Base-by-base conservation (phyloP, 2,113 vertebrate species). In the Toxostoma redivivum region DNA sequence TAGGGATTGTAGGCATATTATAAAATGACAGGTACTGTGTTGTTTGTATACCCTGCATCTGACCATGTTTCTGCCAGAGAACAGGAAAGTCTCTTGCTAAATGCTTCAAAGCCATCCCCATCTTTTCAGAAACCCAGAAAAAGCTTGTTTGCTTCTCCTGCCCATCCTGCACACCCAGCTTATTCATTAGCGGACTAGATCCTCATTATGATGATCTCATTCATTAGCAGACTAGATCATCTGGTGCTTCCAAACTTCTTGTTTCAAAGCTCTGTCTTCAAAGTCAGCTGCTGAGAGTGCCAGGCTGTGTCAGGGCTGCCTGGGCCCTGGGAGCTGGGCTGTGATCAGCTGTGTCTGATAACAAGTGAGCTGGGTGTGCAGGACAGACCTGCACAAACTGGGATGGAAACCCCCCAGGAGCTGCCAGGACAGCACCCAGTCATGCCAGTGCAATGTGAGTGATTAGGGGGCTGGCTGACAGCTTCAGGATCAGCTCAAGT, bases 221-320 rank as follows among this genome's bases (percentile, higher is more conserved):
- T 94, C 62, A 77, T 95, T 90, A 93, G 90, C 76, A 91, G 86
- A 66, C 37, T 65, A 72, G 94, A 92, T 96, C 92, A 88, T 86
- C 83, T 83, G 82, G 60, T 90, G 60, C 72, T 92, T 88, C 92
- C 80, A 88, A 76, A 90, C 76, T 74, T 80, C 70, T 64, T 33
- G 23, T 89, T 91, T 91, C 74, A 89, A 94, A 76, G 70, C 1
- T 0, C 62, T 1, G 3, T 16, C 54, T 92, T 95, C 80, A 92
- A 88, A 95, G 82, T 64, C 48, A 44, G 2, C 85, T 40, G 66
- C 67, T 27, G 93, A 50, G 69, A 28, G 70, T 30, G 45, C 30
- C 45, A 11, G 76, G 69, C 86, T 84, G 60, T 71, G 69, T 62
- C n/a, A 20, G 3, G 25, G 38, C 51, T 79, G 86, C 53, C 2